Percentiles rank a stretch among this genome's conserved stretches.
Evolutionary conservation across 2,113 vertebrate genomes (phyloP).

Genomic region (Callithrix jacchus): DNA sequence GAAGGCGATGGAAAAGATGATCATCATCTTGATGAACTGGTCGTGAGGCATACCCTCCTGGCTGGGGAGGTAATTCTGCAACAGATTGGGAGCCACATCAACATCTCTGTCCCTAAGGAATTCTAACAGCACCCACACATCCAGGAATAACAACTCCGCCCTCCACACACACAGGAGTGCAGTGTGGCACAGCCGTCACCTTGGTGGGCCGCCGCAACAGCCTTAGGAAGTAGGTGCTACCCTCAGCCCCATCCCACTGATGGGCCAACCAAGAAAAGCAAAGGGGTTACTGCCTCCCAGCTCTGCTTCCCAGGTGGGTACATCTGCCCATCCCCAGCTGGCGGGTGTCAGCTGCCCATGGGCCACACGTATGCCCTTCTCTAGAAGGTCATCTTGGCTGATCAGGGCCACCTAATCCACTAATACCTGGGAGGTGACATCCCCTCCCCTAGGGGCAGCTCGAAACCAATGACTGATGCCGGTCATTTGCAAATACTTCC

Average conservation of each 20-base stretch:
- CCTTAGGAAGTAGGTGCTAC: background rate
- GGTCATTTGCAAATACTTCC: background rate
- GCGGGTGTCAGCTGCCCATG: background rate
- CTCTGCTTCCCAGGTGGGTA: background rate
- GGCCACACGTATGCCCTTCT: background rate
- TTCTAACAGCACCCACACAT: background rate
- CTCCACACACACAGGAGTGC: background rate
- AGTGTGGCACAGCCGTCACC: background rate
- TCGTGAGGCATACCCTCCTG: conserved; percentile 71
- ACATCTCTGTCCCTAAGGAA: background rate
- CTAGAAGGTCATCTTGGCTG: background rate
- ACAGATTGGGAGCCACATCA: background rate
- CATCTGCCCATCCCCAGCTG: background rate
- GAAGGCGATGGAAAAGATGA: conserved; percentile 83
- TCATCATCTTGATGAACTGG: conserved; percentile 80
- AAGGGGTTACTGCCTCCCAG: background rate
- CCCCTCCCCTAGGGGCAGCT: background rate
- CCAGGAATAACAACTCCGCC: background rate
- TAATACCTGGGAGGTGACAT: rapidly evolving
- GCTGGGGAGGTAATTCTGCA: conserved; percentile 81
- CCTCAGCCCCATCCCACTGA: background rate
- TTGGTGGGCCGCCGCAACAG: background rate
- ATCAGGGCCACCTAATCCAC: background rate
- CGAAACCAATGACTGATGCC: background rate
- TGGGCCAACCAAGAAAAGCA: background rate